Conservation (phyloP, 2,888 invertebrate genomes). For the Clistopyga incitator region DNA sequence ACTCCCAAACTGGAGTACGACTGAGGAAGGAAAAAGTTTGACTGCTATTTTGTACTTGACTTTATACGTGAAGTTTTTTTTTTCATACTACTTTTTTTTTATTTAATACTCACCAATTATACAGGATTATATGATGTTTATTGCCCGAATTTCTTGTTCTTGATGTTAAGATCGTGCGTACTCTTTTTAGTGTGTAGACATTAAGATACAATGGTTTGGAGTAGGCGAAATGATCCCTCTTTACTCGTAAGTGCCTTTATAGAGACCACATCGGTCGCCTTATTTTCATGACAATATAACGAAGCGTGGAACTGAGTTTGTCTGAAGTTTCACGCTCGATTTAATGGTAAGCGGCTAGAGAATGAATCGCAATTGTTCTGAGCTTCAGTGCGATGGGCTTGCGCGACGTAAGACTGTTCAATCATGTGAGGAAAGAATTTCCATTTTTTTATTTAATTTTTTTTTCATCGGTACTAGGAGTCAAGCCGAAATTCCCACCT, state of each 20-base stretch:
- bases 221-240: slow-evolving; percentile 19
- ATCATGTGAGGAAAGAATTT: slow-evolving; percentile 13
- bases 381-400: background rate
- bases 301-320: background rate
- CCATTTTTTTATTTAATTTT: slow-evolving; percentile 11
- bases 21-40: slow-evolving; percentile 32
- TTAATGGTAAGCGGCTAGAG: background rate
- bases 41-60: slow-evolving; percentile 7
- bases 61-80: background rate
- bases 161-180: slow-evolving; percentile 12
- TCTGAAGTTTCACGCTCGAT: background rate
- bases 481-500: background rate
- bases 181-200: slow-evolving; percentile 10
- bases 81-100: slow-evolving; percentile 1
- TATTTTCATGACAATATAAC: background rate
- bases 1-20: slow-evolving; percentile 65
- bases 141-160: slow-evolving; percentile 12
- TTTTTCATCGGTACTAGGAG: background rate
- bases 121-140: background rate
- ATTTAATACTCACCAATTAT: background rate
- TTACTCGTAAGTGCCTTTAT: slow-evolving; percentile 42
- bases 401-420: background rate
- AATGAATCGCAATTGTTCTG: background rate
- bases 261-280: background rate
- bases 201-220: slow-evolving; percentile 6